phyloP scores from a whole-genome alignment of 2,113 vertebrate genomes.

The Cololabis saira region DNA sequence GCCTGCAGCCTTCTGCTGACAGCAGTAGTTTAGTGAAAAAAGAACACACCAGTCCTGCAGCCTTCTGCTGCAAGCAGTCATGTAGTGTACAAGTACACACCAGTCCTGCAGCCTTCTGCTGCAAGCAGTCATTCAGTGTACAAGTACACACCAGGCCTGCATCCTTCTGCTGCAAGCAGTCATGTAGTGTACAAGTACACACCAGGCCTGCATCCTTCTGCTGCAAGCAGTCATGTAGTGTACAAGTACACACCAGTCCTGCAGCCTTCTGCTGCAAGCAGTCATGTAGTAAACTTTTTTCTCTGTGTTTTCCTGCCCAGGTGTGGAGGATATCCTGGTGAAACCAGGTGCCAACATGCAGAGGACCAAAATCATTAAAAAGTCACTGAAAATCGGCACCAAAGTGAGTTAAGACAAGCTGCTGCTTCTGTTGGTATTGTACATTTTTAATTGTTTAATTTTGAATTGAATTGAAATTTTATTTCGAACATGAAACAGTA shows the following conservation, averaged over 20 bases:
- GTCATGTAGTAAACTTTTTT: not conserved
- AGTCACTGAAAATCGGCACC: slow-evolving; percentile 84
- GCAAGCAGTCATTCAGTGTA: too few relatives aligned
- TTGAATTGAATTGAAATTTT: too few relatives aligned
- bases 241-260: too few relatives aligned
- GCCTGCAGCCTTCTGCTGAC: not conserved
- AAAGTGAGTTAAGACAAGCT: slow-evolving; percentile 79
- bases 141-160: not conserved
- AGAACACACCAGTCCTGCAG: not conserved
- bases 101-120: not conserved
- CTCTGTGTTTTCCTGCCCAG: slow-evolving; percentile 60
- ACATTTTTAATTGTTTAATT: too few relatives aligned
- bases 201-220: not conserved
- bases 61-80: too few relatives aligned
- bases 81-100: slow-evolving; percentile 83
- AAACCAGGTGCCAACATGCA: slow-evolving; percentile 84
- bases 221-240: too few relatives aligned
- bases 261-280: too few relatives aligned
- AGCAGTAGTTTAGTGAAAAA: too few relatives aligned
- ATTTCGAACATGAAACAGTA: too few relatives aligned
- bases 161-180: too few relatives aligned
- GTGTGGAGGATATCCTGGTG: slow-evolving; percentile 96
- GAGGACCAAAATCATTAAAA: slow-evolving; percentile 86
- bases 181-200: slow-evolving; percentile 85
- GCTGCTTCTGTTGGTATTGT: not conserved